phyloP scores from a whole-genome alignment of 92 coral and sea anemone genomes.

The Zoanthus sociatus region DNA sequence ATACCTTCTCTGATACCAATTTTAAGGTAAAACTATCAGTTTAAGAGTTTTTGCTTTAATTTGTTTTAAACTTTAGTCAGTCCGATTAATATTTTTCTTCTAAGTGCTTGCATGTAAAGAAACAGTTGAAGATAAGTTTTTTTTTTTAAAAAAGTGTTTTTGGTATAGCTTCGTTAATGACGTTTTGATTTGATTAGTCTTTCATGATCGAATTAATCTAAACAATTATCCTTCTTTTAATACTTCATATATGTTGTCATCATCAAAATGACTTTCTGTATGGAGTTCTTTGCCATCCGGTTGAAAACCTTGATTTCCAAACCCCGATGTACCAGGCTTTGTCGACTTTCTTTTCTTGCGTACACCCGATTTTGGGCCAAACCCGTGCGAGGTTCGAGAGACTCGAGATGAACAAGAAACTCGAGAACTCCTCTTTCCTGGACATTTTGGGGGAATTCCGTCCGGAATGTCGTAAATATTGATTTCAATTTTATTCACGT shows the following conservation, averaged over 20 bases:
- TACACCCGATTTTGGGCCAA: not conserved
- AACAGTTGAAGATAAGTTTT: too few relatives aligned
- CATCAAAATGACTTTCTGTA: not conserved
- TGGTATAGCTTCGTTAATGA: too few relatives aligned
- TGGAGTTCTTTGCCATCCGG: not conserved
- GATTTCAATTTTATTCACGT: not conserved
- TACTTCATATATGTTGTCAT: not conserved
- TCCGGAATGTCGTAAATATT: conserved; percentile 31
- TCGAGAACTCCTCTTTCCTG: not conserved
- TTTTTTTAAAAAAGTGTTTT: too few relatives aligned
- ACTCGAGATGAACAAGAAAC: not conserved
- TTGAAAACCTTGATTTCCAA: not conserved
- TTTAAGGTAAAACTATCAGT: too few relatives aligned
- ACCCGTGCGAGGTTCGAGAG: too few relatives aligned
- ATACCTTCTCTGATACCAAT: too few relatives aligned
- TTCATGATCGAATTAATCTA: too few relatives aligned
- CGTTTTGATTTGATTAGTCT: too few relatives aligned
- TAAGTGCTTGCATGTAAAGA: too few relatives aligned
- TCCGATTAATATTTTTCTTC: too few relatives aligned
- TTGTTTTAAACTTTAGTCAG: too few relatives aligned
- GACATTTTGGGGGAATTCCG: not conserved
- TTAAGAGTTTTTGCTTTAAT: too few relatives aligned
- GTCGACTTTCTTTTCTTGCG: not conserved
- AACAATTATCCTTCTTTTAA: not conserved
- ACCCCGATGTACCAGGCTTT: not conserved